These are phyloP conservation scores for Drosophila tropicalis DNA, from an alignment of 1,140 invertebrate species.

Conservation along the genomic window DNA sequence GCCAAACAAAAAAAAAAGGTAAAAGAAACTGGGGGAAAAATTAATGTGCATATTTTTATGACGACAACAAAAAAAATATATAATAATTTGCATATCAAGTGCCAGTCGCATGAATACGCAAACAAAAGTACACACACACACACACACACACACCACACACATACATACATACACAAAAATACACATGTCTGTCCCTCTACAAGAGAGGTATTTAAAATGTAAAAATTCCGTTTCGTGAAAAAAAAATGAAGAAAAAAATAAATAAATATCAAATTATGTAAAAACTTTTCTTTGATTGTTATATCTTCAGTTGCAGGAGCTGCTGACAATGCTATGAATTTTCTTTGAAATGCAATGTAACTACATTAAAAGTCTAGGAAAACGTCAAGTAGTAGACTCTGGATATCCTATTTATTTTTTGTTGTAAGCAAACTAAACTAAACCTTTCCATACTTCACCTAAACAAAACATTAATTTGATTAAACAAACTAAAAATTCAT, in stretches of 20 bases:
- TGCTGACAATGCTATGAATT: no score
- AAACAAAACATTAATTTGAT: no score
- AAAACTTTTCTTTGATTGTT: constrained; percentile 49
- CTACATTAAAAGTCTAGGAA: no score
- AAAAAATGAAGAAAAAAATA: not conserved
- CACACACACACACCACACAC: constrained; percentile 34
- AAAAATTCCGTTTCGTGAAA: not conserved
- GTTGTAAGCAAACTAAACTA: no score
- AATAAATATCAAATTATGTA: constrained; percentile 31
- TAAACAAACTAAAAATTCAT: no score
- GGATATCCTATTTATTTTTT: no score
- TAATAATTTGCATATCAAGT: constrained; percentile 76
- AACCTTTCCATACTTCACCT: no score
- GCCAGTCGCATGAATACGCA: constrained; percentile 26
- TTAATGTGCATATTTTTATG: constrained; percentile 79
- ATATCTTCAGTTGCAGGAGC: constrained; percentile 7
- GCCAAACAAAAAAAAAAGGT: constrained; percentile 26
- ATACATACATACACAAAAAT: not conserved
- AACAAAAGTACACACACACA: not conserved
- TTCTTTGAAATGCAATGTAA: no score
- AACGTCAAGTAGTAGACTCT: no score
- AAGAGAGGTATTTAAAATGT: constrained; percentile 22
- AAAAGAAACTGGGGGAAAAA: constrained; percentile 50
- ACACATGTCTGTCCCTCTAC: constrained; percentile 30
- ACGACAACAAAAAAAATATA: constrained; percentile 38